phyloP scores from a whole-genome alignment of 2,113 vertebrate genomes.

The Pandion haliaetus region DNA sequence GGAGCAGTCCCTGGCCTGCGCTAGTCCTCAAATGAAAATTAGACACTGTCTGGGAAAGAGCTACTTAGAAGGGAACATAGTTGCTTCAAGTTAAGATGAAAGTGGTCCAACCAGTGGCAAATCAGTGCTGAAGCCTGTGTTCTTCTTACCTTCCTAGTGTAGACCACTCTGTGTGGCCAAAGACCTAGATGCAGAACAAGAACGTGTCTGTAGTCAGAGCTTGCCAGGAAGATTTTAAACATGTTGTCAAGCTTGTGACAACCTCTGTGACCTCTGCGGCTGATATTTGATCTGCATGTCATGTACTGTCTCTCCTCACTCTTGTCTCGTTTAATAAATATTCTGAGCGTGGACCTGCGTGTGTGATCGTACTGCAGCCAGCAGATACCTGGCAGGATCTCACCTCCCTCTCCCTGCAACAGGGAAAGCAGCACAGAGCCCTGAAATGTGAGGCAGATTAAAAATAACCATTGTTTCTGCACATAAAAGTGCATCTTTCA shows the following conservation, averaged over 20 bases:
- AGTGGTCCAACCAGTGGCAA: background rate
- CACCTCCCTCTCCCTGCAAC: background rate
- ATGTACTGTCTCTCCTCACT: background rate
- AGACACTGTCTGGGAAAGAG: background rate
- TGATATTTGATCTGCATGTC: background rate
- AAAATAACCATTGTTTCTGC: background rate
- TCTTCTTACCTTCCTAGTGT: background rate
- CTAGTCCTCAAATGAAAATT: background rate
- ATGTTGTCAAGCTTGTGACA: background rate
- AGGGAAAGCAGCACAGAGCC: background rate
- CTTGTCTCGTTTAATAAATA: background rate
- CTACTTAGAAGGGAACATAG: background rate
- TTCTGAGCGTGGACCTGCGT: background rate
- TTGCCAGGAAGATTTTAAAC: background rate
- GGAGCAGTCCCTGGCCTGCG: background rate
- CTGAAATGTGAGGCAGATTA: background rate
- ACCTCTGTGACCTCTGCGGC: background rate
- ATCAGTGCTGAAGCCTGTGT: background rate
- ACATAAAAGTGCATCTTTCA: background rate
- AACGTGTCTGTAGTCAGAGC: background rate
- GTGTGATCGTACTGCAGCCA: background rate
- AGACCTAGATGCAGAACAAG: background rate
- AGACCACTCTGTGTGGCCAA: background rate
- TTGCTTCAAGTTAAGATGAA: background rate
- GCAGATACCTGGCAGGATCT: background rate